These are phyloP conservation scores for Leptodactylus fuscus DNA, from an alignment of 2,113 vertebrate species.

Conservation along the genomic window DNA sequence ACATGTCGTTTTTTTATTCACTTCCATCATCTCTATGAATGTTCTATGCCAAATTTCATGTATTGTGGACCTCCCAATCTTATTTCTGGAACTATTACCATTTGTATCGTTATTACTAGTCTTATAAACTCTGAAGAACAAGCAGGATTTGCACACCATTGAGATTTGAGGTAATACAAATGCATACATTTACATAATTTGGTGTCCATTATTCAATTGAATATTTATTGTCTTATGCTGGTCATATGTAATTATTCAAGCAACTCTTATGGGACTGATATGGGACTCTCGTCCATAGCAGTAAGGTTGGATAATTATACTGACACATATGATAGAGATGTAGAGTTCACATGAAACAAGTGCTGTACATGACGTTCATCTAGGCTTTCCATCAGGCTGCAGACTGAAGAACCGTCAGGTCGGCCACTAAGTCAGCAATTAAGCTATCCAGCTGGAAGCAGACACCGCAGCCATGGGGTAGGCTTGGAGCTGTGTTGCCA, in stretches of 20 bases:
- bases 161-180: background rate
- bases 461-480: conserved; percentile 17
- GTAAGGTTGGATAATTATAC: background rate
- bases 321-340: background rate
- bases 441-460: conserved; percentile 31
- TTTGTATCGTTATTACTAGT: background rate
- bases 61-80: background rate
- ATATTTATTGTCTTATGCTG: background rate
- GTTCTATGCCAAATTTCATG: no score
- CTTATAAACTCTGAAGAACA: no score
- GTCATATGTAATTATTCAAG: background rate
- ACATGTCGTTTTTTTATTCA: no score
- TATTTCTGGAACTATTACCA: background rate
- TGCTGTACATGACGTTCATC: background rate
- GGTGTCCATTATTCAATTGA: background rate
- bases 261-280: background rate
- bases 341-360: background rate
- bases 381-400: background rate
- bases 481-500: conserved; percentile 29
- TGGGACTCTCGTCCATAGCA: background rate
- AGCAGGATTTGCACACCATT: no score
- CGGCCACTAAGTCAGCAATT: conserved; percentile 11
- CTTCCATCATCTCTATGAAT: no score
- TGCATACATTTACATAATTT: background rate
- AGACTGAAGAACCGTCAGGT: background rate